Conservation (phyloP, 92 coral and sea anemone genomes). For the Zoanthus sociatus region DNA sequence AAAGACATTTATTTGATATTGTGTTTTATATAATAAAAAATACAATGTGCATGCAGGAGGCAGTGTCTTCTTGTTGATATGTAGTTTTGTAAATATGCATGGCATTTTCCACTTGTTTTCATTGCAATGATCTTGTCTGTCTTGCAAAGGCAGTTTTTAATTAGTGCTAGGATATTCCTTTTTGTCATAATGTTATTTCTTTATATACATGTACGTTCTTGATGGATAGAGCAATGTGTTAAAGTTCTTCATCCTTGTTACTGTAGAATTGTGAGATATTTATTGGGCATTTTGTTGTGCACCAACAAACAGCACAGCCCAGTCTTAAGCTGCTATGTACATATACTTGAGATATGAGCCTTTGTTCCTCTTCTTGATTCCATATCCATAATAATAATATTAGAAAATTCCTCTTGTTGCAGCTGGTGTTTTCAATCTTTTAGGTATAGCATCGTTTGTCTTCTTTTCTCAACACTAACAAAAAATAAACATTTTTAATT, state of each 20-base stretch:
- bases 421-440: constrained; percentile 29
- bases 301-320: constrained; percentile 16
- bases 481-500: constrained; percentile 23
- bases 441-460: constrained; percentile 40
- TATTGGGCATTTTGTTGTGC: constrained; percentile 10
- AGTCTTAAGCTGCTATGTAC: constrained; percentile 10
- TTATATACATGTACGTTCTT: not conserved
- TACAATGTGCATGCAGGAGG: constrained; percentile 27
- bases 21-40: constrained; percentile 25
- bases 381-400: not conserved
- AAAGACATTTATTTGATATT: constrained; percentile 27
- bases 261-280: constrained; percentile 12
- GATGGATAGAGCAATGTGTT: not conserved
- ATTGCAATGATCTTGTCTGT: not conserved
- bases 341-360: constrained; percentile 10
- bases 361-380: constrained; percentile 1
- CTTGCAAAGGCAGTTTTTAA: not conserved
- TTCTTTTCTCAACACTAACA: constrained; percentile 36
- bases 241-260: constrained; percentile 4
- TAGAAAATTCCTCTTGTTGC: constrained; percentile 28
- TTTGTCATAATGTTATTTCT: not conserved
- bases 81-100: not conserved
- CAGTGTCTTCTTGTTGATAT: not conserved
- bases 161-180: not conserved
- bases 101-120: not conserved